phyloP scores from a whole-genome alignment of 2,797 vertebrate species.

The Neosilurus hyrtlii region DNA sequence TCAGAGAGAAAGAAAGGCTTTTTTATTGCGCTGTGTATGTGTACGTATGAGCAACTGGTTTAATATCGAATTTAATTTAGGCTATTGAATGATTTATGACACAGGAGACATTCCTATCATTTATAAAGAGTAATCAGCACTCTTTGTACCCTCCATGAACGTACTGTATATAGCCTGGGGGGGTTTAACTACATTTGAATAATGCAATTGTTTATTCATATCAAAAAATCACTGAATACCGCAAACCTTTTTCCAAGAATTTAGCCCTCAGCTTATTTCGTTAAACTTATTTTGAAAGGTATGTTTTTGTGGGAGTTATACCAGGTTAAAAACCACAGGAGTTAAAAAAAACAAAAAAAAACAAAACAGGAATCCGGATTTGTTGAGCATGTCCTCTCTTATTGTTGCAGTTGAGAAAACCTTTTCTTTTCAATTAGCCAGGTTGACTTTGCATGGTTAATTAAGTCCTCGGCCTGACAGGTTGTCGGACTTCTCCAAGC shows the following conservation, averaged over 20 bases:
- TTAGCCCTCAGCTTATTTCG: conserved; percentile 3
- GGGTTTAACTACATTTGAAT: not conserved
- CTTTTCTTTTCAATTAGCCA: conserved; percentile 75
- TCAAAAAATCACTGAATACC: not conserved
- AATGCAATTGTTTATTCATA: conserved; percentile 15
- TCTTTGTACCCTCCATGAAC: not conserved
- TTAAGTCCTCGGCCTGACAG: conserved; percentile 78
- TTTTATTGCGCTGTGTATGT: conserved; percentile 19
- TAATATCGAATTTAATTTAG: not conserved
- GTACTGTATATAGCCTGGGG: not conserved
- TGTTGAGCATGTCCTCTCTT: conserved; percentile 53
- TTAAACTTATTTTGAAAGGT: not conserved
- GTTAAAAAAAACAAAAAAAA: not conserved
- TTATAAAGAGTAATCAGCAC: not conserved
- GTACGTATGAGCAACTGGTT: conserved; percentile 13
- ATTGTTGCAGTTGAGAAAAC: conserved; percentile 58
- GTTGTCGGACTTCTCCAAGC: conserved; percentile 77
- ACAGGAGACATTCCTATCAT: not conserved
- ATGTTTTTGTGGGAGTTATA: not conserved
- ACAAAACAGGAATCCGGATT: conserved; percentile 28
- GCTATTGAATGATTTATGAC: conserved; percentile 6
- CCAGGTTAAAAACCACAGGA: not conserved
- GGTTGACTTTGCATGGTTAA: conserved; percentile 79
- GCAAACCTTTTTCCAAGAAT: not conserved
- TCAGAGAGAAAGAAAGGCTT: conserved; percentile 4